Base-by-base conservation (phyloP, 2,113 vertebrate species). In the Pongo pygmaeus region DNA sequence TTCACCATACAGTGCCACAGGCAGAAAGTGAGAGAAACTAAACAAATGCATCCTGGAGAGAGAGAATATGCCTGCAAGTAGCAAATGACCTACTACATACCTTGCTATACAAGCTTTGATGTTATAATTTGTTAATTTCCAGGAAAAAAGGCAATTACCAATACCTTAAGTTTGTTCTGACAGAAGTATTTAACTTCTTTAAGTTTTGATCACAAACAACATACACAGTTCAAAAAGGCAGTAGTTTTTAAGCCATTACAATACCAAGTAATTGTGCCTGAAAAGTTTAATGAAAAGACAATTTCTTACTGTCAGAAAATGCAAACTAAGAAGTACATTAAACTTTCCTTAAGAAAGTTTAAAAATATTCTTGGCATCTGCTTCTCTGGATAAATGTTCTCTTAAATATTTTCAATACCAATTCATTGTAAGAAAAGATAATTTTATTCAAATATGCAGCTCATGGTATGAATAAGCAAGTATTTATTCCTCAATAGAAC, bases 11-110 rank as follows among this genome's bases (percentile, higher is more conserved):
- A 98, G 86, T 98, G 99, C 99, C 99, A 99, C 98, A 98, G 99
- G 99, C 99, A 98, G 98, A 98, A 98, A 99, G 98, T 97, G 98
- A 99, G 98, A 99, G 98, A 99, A 99, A 99, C 99, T 99, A 99
- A 99, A 99, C 99, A 99, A 99, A 98, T 98, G 98, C 98, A 98
- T 99, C 98, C 99, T 99, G 98, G 95, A 98, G 99, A 99, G 99
- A 99, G 97, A 98, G 72, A 98, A 97, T 99, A 97, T 11, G 98
- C 98, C 99, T 98, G 97, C 95, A 98, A 69, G 99, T 99, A 97
- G 95, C 98, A 98, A 99, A 99, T 99, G 98, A 99, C 99, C 99
- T 99, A 99, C 98, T 99, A 98, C 97, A 98, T 98, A 99, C 98
- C 97, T 98, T 90, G 88, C 95, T 89, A 97, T 83, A 97, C 94